Base-by-base conservation (phyloP, 2,113 vertebrate genomes). In the Tragulus kanchil region DNA sequence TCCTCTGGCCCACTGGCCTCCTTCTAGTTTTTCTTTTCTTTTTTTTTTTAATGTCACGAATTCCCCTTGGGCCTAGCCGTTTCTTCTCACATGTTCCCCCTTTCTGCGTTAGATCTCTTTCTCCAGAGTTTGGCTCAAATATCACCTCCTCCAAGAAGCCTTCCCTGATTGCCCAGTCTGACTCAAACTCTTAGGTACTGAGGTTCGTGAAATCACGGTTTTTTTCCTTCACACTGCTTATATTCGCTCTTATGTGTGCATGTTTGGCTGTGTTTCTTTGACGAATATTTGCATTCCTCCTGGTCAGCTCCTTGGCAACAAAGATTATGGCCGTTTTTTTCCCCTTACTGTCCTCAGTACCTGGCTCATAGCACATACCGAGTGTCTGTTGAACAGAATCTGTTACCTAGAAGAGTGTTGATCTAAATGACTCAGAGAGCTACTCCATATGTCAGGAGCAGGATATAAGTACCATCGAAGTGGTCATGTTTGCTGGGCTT, bases 201-300 rank as follows among this genome's bases (percentile, higher is more conserved):
- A 2, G 8, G 15, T 16, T 4, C 6, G 1, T 6, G 17, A 50
- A 21, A 19, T 28, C 17, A 0, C 23, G 3, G 3, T 31, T 21
- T 16, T n/a, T 45, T 31, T 19, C 16, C 31, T 42, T 25, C 1
- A 14, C 5, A 9, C 9, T 0, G n/a, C 14, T 25, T 12, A 16
- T 0, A 2, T 23, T 14, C 21, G 1, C 42, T n/a, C 50, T 8
- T 2, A 42, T 5, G 45, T 0, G 11, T 25, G 4, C 9, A 25
- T 14, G 9, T 45, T 61, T 25, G 21, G 9, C 1, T 19, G 45
- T 13, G 42, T 16, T 2, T 50, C 14, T n/a, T 5, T 31, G 12
- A 50, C 14, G 58, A 13, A 16, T 13, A 10, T 11, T n/a, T 21
- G 25, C 3, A 4, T 3, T 45, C 25, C 28, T 17, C 3, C 59